Evolutionary conservation across 2,888 invertebrate genomes (phyloP), one percentile per base, ranked within the genome.

Genomic region (Aromia moschata): DNA sequence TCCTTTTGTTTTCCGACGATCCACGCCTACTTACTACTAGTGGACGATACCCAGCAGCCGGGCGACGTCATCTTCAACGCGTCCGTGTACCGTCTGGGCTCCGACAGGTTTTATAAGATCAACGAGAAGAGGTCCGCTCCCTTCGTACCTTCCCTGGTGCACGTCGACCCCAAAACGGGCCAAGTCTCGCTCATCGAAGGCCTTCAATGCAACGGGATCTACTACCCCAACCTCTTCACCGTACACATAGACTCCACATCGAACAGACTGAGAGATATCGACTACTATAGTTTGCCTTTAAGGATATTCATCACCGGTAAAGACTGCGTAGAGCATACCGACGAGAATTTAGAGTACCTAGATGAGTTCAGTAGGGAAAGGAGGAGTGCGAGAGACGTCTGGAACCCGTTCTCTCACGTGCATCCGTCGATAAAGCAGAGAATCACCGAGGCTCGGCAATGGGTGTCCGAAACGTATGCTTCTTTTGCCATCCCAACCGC

Each of bases 211-310:
- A 89, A 92, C 73, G 93, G 93, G 62, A 84, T 92, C 25, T 88
- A 89, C 67, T 93, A 94, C 76, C 93, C 94, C 0, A 90, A 90
- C 73, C 84, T 94, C 55, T 93, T 94, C 78, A 93, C 93, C 2
- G 87, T 93, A 75, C 92, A 93, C 79, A 89, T 94, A 60, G 94
- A 94, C 77, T 94, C 94, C 30, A 91, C 90, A 47, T 91, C 93
- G 62, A 91, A 89, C 71, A 83, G 91, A 53, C 83, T 91, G 62
- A 84, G 90, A 44, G 91, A 91, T 68, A 90, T 93, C 62, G 92
- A 93, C 76, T 93, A 92, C 77, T 92, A 92, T 75, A 92, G 93
- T 73, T 79, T 93, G 56, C 92, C 93, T 1, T 83, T 93, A 59
- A 83, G 93, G 64, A 85, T 93, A 52, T 84, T 92, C 67, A 88